Percentiles rank a stretch among this genome's conserved stretches.
phyloP scores from a whole-genome alignment of 2,113 vertebrate genomes.

The Sakesphorus luctuosus region DNA sequence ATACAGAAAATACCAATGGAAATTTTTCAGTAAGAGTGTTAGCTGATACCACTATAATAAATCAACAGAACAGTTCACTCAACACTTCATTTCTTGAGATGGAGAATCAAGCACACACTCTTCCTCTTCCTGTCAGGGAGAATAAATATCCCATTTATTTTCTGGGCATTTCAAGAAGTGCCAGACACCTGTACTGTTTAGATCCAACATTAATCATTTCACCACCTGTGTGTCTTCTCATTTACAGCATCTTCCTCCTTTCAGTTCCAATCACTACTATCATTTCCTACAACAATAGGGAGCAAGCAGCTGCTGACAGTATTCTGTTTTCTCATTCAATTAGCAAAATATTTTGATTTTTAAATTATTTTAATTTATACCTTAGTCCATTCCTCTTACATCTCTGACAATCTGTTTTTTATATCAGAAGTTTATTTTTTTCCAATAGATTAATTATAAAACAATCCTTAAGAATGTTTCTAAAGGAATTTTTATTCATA shows the following conservation, averaged over 20 bases:
- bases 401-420: not conserved
- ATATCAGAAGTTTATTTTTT: not conserved
- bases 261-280: not conserved
- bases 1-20: slow-evolving; percentile 43
- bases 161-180: slow-evolving; percentile 51
- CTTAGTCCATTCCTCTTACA: not conserved
- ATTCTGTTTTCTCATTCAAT: not conserved
- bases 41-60: slow-evolving; percentile 60
- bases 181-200: slow-evolving; percentile 54
- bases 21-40: not conserved
- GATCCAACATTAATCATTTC: slow-evolving; percentile 64
- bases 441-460: not conserved
- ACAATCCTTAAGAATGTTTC: not conserved
- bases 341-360: not conserved
- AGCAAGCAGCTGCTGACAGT: not conserved
- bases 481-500: not conserved
- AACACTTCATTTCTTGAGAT: slow-evolving; percentile 65
- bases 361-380: not conserved
- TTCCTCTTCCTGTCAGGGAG: slow-evolving; percentile 61
- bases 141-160: slow-evolving; percentile 73
- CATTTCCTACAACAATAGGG: not conserved
- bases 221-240: not conserved
- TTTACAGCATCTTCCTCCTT: not conserved
- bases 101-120: slow-evolving; percentile 47
- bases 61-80: slow-evolving; percentile 64